phyloP scores from a whole-genome alignment of 2,888 invertebrate genomes.

The Tigriopus californicus region DNA sequence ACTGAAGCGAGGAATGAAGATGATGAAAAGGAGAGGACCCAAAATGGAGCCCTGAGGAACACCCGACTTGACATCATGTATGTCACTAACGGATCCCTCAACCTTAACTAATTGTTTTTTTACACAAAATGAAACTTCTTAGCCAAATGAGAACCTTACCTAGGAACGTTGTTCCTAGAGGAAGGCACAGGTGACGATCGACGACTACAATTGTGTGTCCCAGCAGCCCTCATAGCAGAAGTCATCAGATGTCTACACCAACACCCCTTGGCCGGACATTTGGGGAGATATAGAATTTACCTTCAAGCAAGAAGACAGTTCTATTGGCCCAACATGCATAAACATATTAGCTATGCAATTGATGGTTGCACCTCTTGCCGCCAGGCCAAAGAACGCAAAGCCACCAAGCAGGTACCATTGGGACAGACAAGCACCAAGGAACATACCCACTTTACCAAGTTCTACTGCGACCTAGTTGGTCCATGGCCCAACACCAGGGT shows the following conservation, averaged over 20 bases:
- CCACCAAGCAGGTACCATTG: neutral
- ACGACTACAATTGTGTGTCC: neutral
- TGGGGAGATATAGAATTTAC: neutral
- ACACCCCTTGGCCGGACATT: neutral
- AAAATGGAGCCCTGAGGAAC: too few relatives aligned
- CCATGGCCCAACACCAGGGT: neutral
- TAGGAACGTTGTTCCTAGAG: neutral
- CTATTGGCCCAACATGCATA: conserved; percentile 4
- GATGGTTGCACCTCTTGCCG: neutral
- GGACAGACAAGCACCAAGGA: neutral
- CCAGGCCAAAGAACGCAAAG: neutral
- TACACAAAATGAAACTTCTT: too few relatives aligned
- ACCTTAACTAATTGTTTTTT: too few relatives aligned
- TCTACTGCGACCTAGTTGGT: neutral
- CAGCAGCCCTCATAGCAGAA: neutral
- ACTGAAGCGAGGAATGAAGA: too few relatives aligned
- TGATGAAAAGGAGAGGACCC: too few relatives aligned
- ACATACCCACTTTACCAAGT: neutral
- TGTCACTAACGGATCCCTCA: too few relatives aligned
- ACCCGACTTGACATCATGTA: too few relatives aligned
- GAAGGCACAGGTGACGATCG: neutral
- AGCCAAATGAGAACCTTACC: too few relatives aligned
- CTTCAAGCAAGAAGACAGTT: neutral
- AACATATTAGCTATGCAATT: neutral
- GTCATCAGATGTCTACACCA: neutral